Evolutionary conservation across 1,140 invertebrate genomes (phyloP).

Genomic region (Drosophila auraria): DNA sequence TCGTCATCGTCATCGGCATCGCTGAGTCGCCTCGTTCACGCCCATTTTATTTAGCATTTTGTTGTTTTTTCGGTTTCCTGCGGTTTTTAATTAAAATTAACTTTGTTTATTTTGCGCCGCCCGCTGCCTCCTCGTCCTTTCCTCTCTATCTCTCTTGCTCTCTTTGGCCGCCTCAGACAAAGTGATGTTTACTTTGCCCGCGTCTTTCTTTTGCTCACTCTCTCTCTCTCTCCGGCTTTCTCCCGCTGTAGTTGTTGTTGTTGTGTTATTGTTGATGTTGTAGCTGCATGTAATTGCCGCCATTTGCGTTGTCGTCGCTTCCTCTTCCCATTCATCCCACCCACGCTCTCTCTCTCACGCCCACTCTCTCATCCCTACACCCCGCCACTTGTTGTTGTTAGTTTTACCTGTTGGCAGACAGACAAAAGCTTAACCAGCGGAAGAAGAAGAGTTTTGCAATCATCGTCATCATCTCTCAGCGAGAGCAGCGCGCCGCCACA

Average conservation of each 20-base stretch:
- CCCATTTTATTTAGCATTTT: slow-evolving; percentile 80
- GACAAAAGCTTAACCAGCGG: slow-evolving; percentile 54
- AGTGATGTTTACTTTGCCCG: slow-evolving; percentile 73
- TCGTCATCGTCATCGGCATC: slow-evolving; percentile 46
- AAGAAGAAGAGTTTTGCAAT: slow-evolving; percentile 61
- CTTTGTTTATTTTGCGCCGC: slow-evolving; percentile 81
- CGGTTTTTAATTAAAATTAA: slow-evolving; percentile 84
- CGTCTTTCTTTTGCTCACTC: slow-evolving; percentile 29
- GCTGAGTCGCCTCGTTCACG: slow-evolving; percentile 41
- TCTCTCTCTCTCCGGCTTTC: not conserved
- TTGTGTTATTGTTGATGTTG: slow-evolving; percentile 53
- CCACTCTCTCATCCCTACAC: not conserved
- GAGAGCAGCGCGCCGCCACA: not conserved
- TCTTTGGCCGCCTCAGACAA: slow-evolving; percentile 37
- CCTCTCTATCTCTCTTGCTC: not conserved
- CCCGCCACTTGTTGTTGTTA: slow-evolving; percentile 57
- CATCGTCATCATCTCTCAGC: slow-evolving; percentile 57
- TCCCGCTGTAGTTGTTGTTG: slow-evolving; percentile 19
- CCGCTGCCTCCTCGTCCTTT: slow-evolving; percentile 7
- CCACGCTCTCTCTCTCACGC: not conserved
- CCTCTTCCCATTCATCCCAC: slow-evolving; percentile 2
- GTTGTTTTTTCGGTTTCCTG: slow-evolving; percentile 75
- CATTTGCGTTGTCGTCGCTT: slow-evolving; percentile 70
- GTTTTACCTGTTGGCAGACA: slow-evolving; percentile 70
- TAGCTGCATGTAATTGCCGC: slow-evolving; percentile 76